phyloP scores from a whole-genome alignment of 2,888 invertebrate genomes.

The Noctuana brunneofusca region DNA sequence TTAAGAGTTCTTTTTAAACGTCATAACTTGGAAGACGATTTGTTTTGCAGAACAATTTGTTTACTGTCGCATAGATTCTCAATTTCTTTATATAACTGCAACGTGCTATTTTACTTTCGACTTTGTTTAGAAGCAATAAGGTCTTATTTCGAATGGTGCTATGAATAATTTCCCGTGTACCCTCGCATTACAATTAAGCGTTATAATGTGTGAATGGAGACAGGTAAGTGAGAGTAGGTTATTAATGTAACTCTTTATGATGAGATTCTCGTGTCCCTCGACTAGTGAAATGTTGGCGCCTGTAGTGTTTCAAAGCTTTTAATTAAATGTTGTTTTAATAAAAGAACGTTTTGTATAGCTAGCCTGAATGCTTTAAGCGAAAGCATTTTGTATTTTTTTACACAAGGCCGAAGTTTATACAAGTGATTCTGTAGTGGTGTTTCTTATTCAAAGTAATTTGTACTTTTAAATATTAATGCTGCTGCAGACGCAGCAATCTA shows the following conservation, averaged over 20 bases:
- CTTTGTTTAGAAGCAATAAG: not conserved
- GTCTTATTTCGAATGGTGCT: not conserved
- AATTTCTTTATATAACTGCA: not conserved
- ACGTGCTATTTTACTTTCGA: not conserved
- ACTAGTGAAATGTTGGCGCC: not conserved
- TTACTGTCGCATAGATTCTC: conserved; percentile 17
- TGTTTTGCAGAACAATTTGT: conserved; percentile 10
- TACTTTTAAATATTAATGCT: not conserved
- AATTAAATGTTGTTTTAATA: conserved; percentile 13
- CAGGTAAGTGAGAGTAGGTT: conserved; percentile 9
- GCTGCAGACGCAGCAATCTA: not conserved
- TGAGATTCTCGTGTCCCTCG: not conserved
- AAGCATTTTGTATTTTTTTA: not conserved
- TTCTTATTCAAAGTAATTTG: not conserved
- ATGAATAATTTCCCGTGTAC: not conserved
- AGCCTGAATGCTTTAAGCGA: not conserved
- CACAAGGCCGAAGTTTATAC: not conserved
- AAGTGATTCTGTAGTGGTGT: not conserved
- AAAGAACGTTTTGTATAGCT: not conserved
- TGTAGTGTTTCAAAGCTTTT: conserved; percentile 13
- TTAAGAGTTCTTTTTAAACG: not conserved
- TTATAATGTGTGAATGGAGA: conserved; percentile 12
- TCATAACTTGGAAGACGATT: not conserved
- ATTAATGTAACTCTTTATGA: conserved; percentile 16
- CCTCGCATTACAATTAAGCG: conserved; percentile 3